Conservation (phyloP, 2,113 vertebrate genomes). For the Pseudopipra pipra region DNA sequence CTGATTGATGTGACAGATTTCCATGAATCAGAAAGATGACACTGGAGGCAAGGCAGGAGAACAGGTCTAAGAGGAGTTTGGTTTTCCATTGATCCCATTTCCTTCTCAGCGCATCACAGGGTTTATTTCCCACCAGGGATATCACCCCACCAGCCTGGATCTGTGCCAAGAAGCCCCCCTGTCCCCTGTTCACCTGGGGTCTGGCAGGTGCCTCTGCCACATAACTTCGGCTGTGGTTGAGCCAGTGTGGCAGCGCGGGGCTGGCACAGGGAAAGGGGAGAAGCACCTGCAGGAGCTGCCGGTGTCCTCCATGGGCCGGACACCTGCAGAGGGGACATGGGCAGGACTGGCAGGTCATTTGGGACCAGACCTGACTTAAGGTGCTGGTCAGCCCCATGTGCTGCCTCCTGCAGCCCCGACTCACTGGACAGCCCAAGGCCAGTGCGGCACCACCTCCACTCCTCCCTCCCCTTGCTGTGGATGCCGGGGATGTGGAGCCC, state of each 20-base stretch:
- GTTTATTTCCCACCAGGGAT: neutral
- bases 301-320: fast-evolving
- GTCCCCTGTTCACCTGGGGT: neutral
- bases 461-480: fast-evolving
- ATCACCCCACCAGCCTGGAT: neutral
- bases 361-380: neutral
- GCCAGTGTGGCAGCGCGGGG: fast-evolving
- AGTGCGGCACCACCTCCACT: fast-evolving
- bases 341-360: fast-evolving
- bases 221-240: fast-evolving
- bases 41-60: fast-evolving
- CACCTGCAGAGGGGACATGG: fast-evolving
- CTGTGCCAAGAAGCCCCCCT: fast-evolving
- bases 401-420: fast-evolving
- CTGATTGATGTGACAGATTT: neutral
- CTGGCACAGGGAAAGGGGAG: neutral
- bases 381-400: fast-evolving
- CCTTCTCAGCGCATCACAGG: neutral
- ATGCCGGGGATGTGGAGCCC: neutral
- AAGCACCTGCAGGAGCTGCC: fast-evolving
- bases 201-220: neutral
- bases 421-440: fast-evolving
- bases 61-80: neutral
- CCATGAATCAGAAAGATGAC: neutral
- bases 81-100: neutral